Percentiles rank a stretch among this genome's conserved stretches.
Conservation (phyloP, 1,140 invertebrate species). For the Bursaphelenchus mucronatus region DNA sequence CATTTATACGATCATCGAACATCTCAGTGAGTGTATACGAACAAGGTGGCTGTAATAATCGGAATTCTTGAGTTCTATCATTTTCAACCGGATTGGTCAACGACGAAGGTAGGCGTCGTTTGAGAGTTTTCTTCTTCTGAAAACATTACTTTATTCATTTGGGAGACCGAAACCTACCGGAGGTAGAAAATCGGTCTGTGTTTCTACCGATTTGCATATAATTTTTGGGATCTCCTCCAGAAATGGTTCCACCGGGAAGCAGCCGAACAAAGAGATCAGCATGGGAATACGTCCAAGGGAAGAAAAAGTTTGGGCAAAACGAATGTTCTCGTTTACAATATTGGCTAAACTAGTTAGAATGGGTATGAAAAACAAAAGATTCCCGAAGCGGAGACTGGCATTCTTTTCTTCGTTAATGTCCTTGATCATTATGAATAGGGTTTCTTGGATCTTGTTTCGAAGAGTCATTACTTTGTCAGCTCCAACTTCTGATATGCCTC, state of each 20-base stretch:
- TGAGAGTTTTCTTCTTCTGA: constrained; percentile 25
- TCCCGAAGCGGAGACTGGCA: constrained; percentile 37
- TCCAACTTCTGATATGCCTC: constrained; percentile 43
- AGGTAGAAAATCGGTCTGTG: constrained; percentile 34
- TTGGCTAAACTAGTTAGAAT: constrained; percentile 48
- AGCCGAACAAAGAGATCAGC: constrained; percentile 55
- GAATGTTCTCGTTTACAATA: constrained; percentile 53
- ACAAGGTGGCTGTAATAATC: constrained; percentile 43
- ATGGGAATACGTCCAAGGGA: constrained; percentile 48
- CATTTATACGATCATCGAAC: constrained; percentile 53
- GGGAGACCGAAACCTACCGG: not conserved
- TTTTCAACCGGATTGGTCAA: constrained; percentile 33
- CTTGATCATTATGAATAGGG: constrained; percentile 54
- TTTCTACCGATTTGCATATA: constrained; percentile 11
- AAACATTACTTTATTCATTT: not conserved
- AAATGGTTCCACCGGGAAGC: constrained; percentile 60
- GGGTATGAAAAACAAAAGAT: constrained; percentile 39
- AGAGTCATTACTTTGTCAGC: constrained; percentile 40
- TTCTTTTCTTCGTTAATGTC: constrained; percentile 26
- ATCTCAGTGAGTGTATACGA: constrained; percentile 55
- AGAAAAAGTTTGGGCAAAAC: constrained; percentile 59
- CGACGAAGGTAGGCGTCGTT: constrained; percentile 26
- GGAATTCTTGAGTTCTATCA: constrained; percentile 35
- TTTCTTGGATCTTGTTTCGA: constrained; percentile 47
- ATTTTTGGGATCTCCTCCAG: constrained; percentile 24